A percentile compares a stretch with the other conserved stretches of the same genome.
phyloP scores from a whole-genome alignment of 1,140 invertebrate species.

The Drosophila sturtevanti region DNA sequence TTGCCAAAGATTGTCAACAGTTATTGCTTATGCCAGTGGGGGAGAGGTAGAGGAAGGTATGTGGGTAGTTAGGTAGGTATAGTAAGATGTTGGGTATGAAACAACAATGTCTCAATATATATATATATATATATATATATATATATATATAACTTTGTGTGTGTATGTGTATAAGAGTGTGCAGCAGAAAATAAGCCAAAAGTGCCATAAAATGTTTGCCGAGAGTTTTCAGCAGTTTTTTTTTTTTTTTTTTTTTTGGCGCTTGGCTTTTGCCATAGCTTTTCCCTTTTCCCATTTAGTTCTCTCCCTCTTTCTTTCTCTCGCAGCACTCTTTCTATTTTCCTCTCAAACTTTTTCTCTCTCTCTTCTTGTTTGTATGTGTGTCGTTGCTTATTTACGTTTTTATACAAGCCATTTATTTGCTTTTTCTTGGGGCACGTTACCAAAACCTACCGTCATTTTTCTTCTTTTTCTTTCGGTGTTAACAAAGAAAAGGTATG shows the following conservation, averaged over 20 bases:
- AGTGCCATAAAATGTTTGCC: conserved; percentile 79
- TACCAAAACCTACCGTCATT: conserved; percentile 46
- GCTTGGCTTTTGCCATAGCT: conserved; percentile 31
- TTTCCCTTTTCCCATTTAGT: background rate
- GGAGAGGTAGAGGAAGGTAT: background rate
- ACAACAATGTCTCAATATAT: conserved; percentile 26
- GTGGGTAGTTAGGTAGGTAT: background rate
- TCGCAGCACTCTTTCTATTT: background rate
- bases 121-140: background rate
- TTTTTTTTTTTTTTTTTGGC: no score
- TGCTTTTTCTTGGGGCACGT: conserved; percentile 35
- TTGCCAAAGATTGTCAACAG: conserved; percentile 79
- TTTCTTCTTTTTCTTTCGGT: conserved; percentile 26
- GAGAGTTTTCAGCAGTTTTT: conserved; percentile 56
- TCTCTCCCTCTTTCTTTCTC: background rate
- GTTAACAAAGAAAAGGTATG: conserved; percentile 8
- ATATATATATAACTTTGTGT: no score
- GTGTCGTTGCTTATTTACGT: conserved; percentile 65
- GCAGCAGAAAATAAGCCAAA: conserved; percentile 68
- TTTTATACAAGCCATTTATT: conserved; percentile 75
- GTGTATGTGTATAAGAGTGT: conserved; percentile 42
- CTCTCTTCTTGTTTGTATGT: background rate
- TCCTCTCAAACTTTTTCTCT: background rate
- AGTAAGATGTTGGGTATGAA: background rate
- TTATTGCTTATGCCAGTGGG: conserved; percentile 54